Evolutionary conservation across 1,140 invertebrate genomes (phyloP), one percentile per base, ranked within the genome.

Genomic region (Dendroctonus valens): DNA sequence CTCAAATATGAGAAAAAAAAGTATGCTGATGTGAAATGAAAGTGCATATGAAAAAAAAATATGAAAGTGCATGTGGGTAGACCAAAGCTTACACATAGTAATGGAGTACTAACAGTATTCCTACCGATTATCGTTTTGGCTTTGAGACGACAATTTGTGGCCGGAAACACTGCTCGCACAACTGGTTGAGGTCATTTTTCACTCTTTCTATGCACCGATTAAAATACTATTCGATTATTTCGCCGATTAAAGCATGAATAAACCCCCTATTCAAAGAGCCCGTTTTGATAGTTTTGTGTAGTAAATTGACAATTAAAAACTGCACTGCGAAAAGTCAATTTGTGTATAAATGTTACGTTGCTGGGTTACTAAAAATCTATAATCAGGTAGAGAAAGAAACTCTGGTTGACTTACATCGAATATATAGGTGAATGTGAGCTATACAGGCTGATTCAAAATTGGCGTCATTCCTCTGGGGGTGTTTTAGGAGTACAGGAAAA

Each of bases 231-330:
- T 53, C 15, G 9, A 8, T 4, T 44, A 26, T 26, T 26, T 26
- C 26, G 26, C 26, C 26, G 26, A 26, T 26, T 41, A 63, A 63
- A 15, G 42, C 57, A 15, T 46, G 6, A 59, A 59, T 48, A 59
- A 41, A 37, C 6, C 15, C 15, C 14, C 41, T 41, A 51, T 54
- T 5, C 49, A 50, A 44, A 44, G 11, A 37, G 60, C 5, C 12
- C 15, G 38, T 54, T 51, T 53, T 12, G 38, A n/a, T 41, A 12
- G 15, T 52, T 44, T 44, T 12, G 37, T n/a, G 7, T 15, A 37
- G 54, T 41, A 37, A 61, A 40, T 51, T 63, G 60, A 63, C 60
- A 63, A 61, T 61, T 61, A 63, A 41, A 62, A 52, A 54, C 60
- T 63, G 60, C 60, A 63, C 50, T 53, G 60, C 14, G 39, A 41